phyloP scores from a whole-genome alignment of 1,140 invertebrate genomes.

The Ectropis grisescens region DNA sequence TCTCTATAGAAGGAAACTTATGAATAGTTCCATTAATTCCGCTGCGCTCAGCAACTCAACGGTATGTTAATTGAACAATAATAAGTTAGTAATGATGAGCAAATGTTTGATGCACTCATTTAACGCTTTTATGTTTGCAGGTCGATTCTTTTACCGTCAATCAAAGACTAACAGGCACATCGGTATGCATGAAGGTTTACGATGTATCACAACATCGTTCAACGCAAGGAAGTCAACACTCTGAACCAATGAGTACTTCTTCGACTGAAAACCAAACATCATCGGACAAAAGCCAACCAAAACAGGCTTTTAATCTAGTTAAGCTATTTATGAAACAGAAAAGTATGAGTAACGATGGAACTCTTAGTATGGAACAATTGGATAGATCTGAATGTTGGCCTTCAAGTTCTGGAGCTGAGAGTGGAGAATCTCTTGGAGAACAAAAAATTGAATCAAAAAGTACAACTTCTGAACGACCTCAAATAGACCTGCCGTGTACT shows the following conservation, averaged over 20 bases:
- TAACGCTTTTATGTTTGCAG: conserved; percentile 45
- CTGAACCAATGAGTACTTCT: conserved; percentile 72
- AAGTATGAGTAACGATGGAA: conserved; percentile 81
- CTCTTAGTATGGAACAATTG: conserved; percentile 74
- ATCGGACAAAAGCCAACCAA: conserved; percentile 63
- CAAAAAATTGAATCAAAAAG: conserved; percentile 39
- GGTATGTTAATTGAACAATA: conserved; percentile 50
- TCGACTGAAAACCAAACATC: conserved; percentile 67
- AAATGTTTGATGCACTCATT: conserved; percentile 15
- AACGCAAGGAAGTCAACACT: conserved; percentile 66
- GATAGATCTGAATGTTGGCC: conserved; percentile 76
- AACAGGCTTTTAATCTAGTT: conserved; percentile 84
- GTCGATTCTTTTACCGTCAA: conserved; percentile 67
- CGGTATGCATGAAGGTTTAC: conserved; percentile 74
- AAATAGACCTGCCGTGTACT: conserved; percentile 44
- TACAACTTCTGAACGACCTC: conserved; percentile 33
- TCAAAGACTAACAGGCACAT: conserved; percentile 64
- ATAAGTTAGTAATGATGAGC: conserved; percentile 11
- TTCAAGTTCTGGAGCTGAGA: conserved; percentile 64
- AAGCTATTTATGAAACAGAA: conserved; percentile 92
- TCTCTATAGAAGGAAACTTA: conserved; percentile 65
- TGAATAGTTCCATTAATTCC: conserved; percentile 60
- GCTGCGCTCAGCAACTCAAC: conserved; percentile 72
- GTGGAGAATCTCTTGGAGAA: conserved; percentile 56
- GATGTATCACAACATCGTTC: conserved; percentile 73